Base-by-base conservation (phyloP, 2,888 invertebrate species). In the Cosmia pyralina region DNA sequence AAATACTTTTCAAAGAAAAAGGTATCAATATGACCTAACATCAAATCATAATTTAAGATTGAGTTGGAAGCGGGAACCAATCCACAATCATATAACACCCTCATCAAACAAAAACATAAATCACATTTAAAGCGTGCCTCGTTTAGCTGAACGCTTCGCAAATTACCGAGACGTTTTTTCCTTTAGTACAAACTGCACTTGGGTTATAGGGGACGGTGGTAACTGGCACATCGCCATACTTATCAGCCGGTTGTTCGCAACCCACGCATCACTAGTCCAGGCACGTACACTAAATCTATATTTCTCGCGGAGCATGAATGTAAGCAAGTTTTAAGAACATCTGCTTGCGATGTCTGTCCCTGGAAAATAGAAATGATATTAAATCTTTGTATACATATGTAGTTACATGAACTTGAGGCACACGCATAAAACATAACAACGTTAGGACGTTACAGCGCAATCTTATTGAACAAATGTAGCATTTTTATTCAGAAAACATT, bases 251-350 rank as follows among this genome's bases (percentile, higher is more conserved):
- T 77, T 65, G 68, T 72, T 74, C 75, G 69, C 60, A 60, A 66
- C 75, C 70, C 69, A 84, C 82, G 74, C 81, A 81, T 83, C 75
- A 46, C 63, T 38, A 88, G 68, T 83, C 87, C 48, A 70, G 82
- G 81, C 91, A 91, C 91, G 89, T 90, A 79, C 76, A 73, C 84
- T 86, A 88, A 90, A 91, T 89, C 86, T 89, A 88, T 90, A 88
- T 88, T 86, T 89, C 85, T 82, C 75, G 69, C 75, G 75, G 67
- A 84, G 78, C 85, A 88, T 87, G 87, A 88, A 89, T 88, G 86
- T 88, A 88, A 88, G 88, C 84, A 87, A 87, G 85, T 90, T 89
- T 87, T 85, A 84, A 86, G 84, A 89, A 87, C 87, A 88, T 88
- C 86, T 87, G 88, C 81, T 83, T 77, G 82, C 81, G 81, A 88